Evolutionary conservation across 2,113 vertebrate species (phyloP).

Genomic region (Tachuris rubrigastra): DNA sequence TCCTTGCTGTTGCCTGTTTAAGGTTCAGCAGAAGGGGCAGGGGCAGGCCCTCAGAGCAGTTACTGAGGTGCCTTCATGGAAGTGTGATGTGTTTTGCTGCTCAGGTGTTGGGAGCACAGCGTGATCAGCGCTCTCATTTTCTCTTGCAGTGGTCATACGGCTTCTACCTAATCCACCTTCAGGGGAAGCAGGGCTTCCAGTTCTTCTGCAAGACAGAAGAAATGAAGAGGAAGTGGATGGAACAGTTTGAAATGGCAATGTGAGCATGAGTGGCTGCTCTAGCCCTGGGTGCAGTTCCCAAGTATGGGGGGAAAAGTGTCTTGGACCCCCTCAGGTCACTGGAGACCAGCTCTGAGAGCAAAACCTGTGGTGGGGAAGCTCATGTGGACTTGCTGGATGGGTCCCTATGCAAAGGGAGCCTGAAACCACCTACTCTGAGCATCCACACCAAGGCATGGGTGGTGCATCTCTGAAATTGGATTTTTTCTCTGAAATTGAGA

Average conservation of each 20-base stretch:
- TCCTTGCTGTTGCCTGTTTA: not conserved
- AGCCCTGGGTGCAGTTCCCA: not conserved
- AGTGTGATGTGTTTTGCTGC: rapidly evolving
- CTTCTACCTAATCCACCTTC: slow-evolving; percentile 95
- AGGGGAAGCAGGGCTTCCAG: slow-evolving; percentile 98
- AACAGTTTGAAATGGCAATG: slow-evolving; percentile 99
- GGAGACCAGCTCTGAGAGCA: not conserved
- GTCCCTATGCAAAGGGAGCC: not conserved
- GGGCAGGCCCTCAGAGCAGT: not conserved
- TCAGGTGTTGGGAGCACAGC: rapidly evolving
- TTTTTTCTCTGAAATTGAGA: not conserved
- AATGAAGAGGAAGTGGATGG: slow-evolving; percentile 98
- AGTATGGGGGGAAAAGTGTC: rapidly evolving
- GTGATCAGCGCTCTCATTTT: not conserved
- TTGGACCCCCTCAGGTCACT: not conserved
- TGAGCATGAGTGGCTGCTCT: slow-evolving; percentile 65
- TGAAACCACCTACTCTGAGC: not conserved
- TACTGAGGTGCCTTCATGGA: not conserved
- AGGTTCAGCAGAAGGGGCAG: not conserved
- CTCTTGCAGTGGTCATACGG: slow-evolving; percentile 93
- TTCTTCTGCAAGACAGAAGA: slow-evolving; percentile 99
- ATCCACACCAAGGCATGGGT: not conserved
- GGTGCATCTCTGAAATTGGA: not conserved
- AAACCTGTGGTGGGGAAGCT: not conserved
- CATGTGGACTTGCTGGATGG: rapidly evolving